Conservation (phyloP, 2,113 vertebrate species). For the Sigmodon hispidus region DNA sequence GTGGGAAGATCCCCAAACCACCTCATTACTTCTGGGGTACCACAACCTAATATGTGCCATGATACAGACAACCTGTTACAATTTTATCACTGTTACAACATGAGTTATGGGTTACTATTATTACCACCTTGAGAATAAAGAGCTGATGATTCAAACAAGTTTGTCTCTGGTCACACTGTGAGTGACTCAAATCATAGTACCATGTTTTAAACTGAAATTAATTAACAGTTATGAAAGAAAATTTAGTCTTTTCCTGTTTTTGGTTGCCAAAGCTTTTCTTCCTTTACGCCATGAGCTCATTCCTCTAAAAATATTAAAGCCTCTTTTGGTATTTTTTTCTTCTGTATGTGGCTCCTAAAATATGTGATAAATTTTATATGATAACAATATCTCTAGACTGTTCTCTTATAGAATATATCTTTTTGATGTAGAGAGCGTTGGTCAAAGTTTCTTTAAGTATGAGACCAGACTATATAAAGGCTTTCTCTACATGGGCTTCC, state of each 20-base stretch:
- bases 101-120: background rate
- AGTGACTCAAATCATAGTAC: background rate
- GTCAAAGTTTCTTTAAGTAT: background rate
- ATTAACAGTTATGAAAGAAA: background rate
- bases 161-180: background rate
- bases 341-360: background rate
- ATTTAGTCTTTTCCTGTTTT: background rate
- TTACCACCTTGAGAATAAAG: background rate
- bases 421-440: background rate
- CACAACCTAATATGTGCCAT: background rate
- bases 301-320: background rate
- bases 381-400: background rate
- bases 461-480: fast-evolving
- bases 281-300: background rate
- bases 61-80: background rate
- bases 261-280: background rate
- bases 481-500: fast-evolving
- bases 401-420: background rate
- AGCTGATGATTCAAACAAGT: background rate
- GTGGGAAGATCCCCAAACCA: too few relatives aligned
- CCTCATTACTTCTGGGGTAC: background rate
- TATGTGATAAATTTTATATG: background rate
- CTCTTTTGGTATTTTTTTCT: background rate
- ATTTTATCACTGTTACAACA: background rate
- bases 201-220: background rate